phyloP scores from a whole-genome alignment of 2,113 vertebrate species.

The Panurus biarmicus region DNA sequence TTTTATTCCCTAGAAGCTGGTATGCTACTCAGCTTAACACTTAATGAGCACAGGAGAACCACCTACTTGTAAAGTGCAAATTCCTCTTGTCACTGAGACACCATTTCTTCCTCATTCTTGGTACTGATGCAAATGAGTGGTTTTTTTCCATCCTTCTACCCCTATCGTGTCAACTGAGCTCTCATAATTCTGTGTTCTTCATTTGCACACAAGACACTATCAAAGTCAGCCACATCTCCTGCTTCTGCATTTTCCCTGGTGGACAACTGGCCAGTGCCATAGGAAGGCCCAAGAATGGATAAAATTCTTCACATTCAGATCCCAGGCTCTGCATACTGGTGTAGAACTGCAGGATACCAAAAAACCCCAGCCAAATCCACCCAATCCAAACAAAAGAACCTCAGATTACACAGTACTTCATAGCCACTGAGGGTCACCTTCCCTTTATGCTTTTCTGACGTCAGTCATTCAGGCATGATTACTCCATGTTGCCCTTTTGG shows the following conservation, averaged over 20 bases:
- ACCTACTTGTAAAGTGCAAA: background rate
- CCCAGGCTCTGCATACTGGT: background rate
- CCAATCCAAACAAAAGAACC: background rate
- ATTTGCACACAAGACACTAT: background rate
- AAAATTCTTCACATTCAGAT: background rate
- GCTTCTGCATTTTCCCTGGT: background rate
- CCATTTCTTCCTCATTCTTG: background rate
- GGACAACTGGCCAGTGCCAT: background rate
- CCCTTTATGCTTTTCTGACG: fast-evolving
- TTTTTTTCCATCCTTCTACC: background rate
- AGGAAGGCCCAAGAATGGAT: background rate
- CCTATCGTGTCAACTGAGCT: background rate
- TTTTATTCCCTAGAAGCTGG: background rate
- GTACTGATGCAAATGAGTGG: background rate
- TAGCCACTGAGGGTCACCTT: background rate
- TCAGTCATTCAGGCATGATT: background rate
- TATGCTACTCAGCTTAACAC: background rate
- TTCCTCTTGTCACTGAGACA: background rate
- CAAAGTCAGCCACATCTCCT: background rate
- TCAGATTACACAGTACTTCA: background rate
- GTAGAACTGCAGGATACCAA: background rate
- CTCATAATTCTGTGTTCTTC: background rate
- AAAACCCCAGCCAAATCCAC: background rate
- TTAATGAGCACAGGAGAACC: background rate
- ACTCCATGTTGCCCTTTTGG: background rate